Evolutionary conservation across 2,888 invertebrate species (phyloP), one percentile per base, ranked within the genome.

Genomic region (Lasioglossum morio): DNA sequence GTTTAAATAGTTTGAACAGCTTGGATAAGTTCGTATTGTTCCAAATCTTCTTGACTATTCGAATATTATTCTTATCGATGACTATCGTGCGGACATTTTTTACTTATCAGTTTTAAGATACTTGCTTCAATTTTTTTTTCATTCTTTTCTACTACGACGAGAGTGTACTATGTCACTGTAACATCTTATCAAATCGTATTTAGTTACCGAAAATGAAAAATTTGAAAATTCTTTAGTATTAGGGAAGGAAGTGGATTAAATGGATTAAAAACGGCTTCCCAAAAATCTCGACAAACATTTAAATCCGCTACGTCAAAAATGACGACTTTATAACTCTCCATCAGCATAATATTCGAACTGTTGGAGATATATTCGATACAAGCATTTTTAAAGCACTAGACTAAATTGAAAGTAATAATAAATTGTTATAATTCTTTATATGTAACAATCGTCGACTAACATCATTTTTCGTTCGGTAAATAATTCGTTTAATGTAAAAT

Each of bases 401-500:
- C 2, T 57, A 46, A 75, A 53, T 53, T 23, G 43, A 48, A 16
- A 34, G 34, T 1, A 34, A 66, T 2, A 14, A 66, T 34, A 77
- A 66, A 19, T 77, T 37, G 30, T 73, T 37, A 37, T 70, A 70
- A 40, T 14, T 70, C 1, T 70, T 70, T 40, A 23, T 23, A 66
- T 37, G 14, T 8, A 34, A 14, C 10, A 53, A 16, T 23, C 43
- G 30, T 27, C 19, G 48, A 66, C 43, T 83, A 63, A 73, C 77
- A 48, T 37, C 16, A 23, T 70, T 63, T 57, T 53, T 63, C 27
- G 1, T 19, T 63, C 60, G 53, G 37, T 19, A 48, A 30, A 30
- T 43, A 76, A 78, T 69, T 72, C 27, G 30, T 30, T 66, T 34
- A 43, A 27, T 19, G 40, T 14, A 60, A 76, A 85, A 69, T 77